Evolutionary conservation across 2,797 vertebrate species (phyloP).

Genomic region (Myripristis murdjan): DNA sequence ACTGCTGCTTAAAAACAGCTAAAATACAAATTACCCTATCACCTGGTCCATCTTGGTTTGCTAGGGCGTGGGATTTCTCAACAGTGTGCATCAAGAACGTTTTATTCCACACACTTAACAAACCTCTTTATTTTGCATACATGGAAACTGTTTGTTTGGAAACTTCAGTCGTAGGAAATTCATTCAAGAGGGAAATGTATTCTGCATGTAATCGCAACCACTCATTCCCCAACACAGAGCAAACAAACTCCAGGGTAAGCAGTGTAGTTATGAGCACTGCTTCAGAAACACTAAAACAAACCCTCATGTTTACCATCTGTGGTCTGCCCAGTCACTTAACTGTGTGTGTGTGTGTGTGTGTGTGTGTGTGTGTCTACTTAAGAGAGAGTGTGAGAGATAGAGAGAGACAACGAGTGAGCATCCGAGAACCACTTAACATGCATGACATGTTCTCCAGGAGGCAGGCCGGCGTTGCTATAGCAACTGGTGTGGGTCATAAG

Average conservation of each 20-base stretch:
- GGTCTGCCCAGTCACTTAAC: slow-evolving; percentile 40
- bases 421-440: slow-evolving; percentile 95
- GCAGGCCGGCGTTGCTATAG: slow-evolving; percentile 85
- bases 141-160: too few relatives aligned
- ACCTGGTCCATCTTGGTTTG: too few relatives aligned
- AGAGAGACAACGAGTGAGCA: slow-evolving; percentile 68
- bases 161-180: neutral
- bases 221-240: slow-evolving; percentile 11
- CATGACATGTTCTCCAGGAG: slow-evolving; percentile 96
- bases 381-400: slow-evolving; percentile 40
- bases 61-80: too few relatives aligned
- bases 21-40: too few relatives aligned
- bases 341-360: slow-evolving; percentile 9
- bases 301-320: slow-evolving; percentile 38
- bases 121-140: too few relatives aligned
- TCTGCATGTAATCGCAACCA: slow-evolving; percentile 8
- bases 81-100: too few relatives aligned
- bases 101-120: too few relatives aligned
- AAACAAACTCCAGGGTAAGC: neutral
- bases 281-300: slow-evolving; percentile 42
- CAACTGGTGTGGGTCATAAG: slow-evolving; percentile 94
- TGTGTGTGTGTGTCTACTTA: slow-evolving; percentile 40
- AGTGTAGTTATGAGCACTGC: slow-evolving; percentile 20
- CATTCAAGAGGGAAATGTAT: neutral
- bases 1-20: too few relatives aligned